Base-by-base conservation (phyloP, 2,113 vertebrate species). In the Corythaeola cristata region DNA sequence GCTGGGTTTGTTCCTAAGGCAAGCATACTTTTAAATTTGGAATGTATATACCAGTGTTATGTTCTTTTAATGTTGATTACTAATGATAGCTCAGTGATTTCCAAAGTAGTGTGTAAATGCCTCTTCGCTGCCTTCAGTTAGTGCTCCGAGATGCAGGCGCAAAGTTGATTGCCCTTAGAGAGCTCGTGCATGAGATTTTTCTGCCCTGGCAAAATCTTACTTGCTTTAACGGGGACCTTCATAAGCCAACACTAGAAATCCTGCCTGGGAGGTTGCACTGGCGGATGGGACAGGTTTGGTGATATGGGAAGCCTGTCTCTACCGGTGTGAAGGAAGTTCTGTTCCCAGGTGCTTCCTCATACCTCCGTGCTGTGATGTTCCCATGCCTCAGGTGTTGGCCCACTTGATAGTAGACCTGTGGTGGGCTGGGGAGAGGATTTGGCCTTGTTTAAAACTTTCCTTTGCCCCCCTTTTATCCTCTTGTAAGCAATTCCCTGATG, bases 281-380 rank as follows among this genome's bases (percentile, higher is more conserved):
- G 30, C 3, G 1, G 21, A 4, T 59, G 2, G 0, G 11, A 8
- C 15, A 15, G 52, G 53, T 59, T 45, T 41, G 78, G 17, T 78
- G 74, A 1, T n/a, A 2, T 0, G 0, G 37, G 49, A 8, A 41
- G 35, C 10, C 59, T 32, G 47, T 69, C 28, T 23, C n/a, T 21
- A 6, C 32, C 18, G 6, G 2, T 63, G 15, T 17, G 6, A 60
- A 30, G 18, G 27, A 55, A 10, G 35, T 72, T 30, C 49, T 58
- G 9, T 59, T 53, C 45, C 56, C 50, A 19, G n/a, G 11, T 74
- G 35, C 49, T 85, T 50, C 52, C 19, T 77, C 33, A 21, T 86
- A 3, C 9, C 18, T 18, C 26, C 0, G 3, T 47, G 71, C 22
- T 30, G 12, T 18, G 30, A 15, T 24, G 15, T 55, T 60, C 21